Evolutionary conservation across 2,113 vertebrate genomes (phyloP), one percentile per base, ranked within the genome.

Genomic region (Panurus biarmicus): DNA sequence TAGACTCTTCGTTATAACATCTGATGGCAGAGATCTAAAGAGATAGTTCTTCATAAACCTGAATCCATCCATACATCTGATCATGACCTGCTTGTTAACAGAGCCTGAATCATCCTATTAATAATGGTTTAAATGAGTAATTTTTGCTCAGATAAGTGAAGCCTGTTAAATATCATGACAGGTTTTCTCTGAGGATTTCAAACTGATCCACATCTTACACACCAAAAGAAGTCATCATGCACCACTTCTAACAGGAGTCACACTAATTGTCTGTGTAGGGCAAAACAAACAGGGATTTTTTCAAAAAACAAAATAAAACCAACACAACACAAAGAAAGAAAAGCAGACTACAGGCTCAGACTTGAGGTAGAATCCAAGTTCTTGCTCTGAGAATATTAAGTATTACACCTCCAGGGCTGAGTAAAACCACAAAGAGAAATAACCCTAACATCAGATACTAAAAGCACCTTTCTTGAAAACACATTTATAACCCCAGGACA

Each of bases 31-130:
- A 35, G 21, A 67, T 81, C 61, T 93, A 48, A 89, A 93, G 75
- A 74, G 44, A 94, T 87, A 89, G 85, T 66, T 94, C 78, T 94
- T 84, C 82, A 90, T 89, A 93, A 94, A 94, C 89, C 87, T 87
- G 60, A 95, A 71, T 90, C 61, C n/a, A 76, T n/a, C 60, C 81
- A 67, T 87, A 64, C 35, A 74, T 50, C 83, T 71, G 44, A 86
- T 84, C 77, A 85, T 1, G 36, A 96, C 86, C 87, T 93, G 69
- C 84, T 84, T 91, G 64, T 91, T 93, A 95, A 70, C 26, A 94
- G 62, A 94, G 83, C 40, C 61, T 89, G 87, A 95, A 90, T 90
- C 62, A 73, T 71, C 29, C 10, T 29, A 60, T 69, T 80, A 44
- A 65, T 66, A 83, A 70, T 35, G 79, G 65, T 94, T 92, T 78